Evolutionary conservation across 92 coral and sea anemone species (phyloP).

Genomic region (Scolanthus callimorphus): DNA sequence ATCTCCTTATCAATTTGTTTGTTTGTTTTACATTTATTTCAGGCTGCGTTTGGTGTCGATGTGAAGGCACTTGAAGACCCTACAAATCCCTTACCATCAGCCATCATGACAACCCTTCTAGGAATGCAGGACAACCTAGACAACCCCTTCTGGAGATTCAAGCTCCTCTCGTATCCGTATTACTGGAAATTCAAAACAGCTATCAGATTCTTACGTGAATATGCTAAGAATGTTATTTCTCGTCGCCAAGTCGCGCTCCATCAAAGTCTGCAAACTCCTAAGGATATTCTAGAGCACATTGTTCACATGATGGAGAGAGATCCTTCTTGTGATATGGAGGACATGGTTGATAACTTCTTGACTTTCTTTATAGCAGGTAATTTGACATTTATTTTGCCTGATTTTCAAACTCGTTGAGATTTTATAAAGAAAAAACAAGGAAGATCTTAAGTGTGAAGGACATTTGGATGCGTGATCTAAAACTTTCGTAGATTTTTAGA

Average conservation of each 20-base stretch:
- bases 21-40: neutral
- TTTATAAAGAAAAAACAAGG: no score
- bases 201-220: conserved; percentile 43
- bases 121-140: conserved; percentile 37
- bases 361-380: conserved; percentile 56
- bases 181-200: conserved; percentile 36
- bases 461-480: no score
- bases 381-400: no score
- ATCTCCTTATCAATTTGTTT: no score
- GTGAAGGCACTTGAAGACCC: conserved; percentile 40
- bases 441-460: no score
- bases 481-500: no score
- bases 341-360: conserved; percentile 64
- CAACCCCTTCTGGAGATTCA: conserved; percentile 57
- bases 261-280: conserved; percentile 24
- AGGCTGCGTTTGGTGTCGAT: conserved; percentile 80
- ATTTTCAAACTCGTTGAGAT: no score
- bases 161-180: conserved; percentile 27
- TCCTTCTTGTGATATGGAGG: conserved; percentile 29
- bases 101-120: conserved; percentile 28
- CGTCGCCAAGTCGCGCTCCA: conserved; percentile 36
- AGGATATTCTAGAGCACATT: conserved; percentile 60
- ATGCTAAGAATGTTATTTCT: conserved; percentile 45
- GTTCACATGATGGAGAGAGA: conserved; percentile 43
- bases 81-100: conserved; percentile 56